A percentile compares a stretch with the other conserved stretches of the same genome.
Conservation (phyloP, 2,113 vertebrate species). For the Saccopteryx bilineata region DNA sequence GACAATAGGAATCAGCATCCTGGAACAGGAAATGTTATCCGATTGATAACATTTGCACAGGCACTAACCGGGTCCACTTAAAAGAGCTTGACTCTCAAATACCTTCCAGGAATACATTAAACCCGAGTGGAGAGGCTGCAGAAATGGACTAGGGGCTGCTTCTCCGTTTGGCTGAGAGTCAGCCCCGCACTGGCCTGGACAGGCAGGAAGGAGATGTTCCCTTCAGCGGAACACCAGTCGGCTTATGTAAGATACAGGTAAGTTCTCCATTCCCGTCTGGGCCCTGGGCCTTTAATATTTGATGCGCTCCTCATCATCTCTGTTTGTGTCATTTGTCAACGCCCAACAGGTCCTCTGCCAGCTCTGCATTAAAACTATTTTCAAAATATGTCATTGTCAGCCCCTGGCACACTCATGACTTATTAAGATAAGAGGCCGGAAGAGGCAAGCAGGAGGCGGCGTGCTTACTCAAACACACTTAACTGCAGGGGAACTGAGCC, state of each 20-base stretch:
- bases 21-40: conserved; percentile 35
- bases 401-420: conserved; percentile 99
- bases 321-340: conserved; percentile 98
- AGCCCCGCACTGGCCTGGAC: neutral
- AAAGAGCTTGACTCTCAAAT: neutral
- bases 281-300: conserved; percentile 98
- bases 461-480: conserved; percentile 84
- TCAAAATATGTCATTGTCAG: conserved; percentile 99
- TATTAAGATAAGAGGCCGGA: conserved; percentile 99
- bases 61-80: neutral
- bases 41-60: neutral
- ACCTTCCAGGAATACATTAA: conserved; percentile 40
- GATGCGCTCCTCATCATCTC: conserved; percentile 94
- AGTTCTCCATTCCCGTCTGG: conserved; percentile 88
- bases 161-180: conserved; percentile 1
- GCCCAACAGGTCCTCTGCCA: conserved; percentile 96
- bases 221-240: neutral
- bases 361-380: conserved; percentile 99
- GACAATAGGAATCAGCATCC: neutral
- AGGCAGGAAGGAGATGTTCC: conserved; percentile 58
- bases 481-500: neutral
- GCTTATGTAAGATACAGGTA: conserved; percentile 87
- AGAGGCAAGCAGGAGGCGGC: conserved; percentile 93
- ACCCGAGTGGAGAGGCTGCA: neutral
- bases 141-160: neutral